Conservation (phyloP, 2,113 vertebrate genomes). For the Vombatus ursinus region DNA sequence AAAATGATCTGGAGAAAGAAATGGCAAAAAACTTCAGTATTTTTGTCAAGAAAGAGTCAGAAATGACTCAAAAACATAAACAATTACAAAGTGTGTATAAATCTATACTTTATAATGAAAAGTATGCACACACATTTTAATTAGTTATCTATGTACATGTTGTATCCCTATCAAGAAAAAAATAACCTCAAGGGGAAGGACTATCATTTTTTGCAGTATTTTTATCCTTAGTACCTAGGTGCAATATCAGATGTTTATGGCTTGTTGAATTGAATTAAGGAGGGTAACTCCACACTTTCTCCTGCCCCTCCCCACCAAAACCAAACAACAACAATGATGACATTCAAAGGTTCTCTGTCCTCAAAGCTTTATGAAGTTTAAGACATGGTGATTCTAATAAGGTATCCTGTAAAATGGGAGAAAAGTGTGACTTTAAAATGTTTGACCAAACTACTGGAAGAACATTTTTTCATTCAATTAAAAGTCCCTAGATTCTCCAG, state of each 20-base stretch:
- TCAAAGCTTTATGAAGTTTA: not conserved
- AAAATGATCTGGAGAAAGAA: not conserved
- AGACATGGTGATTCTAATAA: not conserved
- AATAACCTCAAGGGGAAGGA: not conserved
- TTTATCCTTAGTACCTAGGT: not conserved
- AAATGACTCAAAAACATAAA: not conserved
- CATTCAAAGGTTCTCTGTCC: conserved; percentile 37
- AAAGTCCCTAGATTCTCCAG: conserved; percentile 27
- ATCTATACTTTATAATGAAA: not conserved
- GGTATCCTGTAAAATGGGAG: not conserved
- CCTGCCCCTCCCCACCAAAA: not conserved
- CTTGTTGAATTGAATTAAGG: not conserved
- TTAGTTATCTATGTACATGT: not conserved
- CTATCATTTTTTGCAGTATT: not conserved
- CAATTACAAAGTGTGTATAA: not conserved
- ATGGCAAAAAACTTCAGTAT: not conserved
- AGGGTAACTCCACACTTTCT: not conserved
- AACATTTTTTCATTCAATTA: not conserved
- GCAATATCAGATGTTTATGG: not conserved
- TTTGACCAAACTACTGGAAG: conserved; percentile 4
- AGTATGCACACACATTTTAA: not conserved
- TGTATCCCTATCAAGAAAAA: not conserved
- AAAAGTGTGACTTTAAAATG: not conserved
- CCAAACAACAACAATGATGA: not conserved
- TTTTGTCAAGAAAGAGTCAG: not conserved